These are phyloP conservation scores for Andrena dorsata DNA, from an alignment of 2,888 invertebrate species.

Conservation along the genomic window DNA sequence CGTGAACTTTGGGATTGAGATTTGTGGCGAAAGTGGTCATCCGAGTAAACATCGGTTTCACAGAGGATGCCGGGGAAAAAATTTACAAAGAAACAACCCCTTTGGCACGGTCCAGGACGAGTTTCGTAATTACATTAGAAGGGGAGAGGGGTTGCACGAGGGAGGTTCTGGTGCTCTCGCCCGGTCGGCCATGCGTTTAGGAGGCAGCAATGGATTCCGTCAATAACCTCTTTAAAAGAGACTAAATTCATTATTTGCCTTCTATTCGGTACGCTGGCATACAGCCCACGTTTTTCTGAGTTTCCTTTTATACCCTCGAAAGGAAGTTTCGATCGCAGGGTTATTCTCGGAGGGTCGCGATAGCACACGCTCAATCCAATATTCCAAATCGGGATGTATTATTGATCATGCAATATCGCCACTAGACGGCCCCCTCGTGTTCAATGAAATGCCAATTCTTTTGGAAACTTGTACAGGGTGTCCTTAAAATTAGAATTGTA, in stretches of 20 bases:
- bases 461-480: slow-evolving; percentile 3
- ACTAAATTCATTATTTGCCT: slow-evolving; percentile 73
- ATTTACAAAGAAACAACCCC: slow-evolving; percentile 55
- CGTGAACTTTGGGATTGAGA: slow-evolving; percentile 52
- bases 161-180: slow-evolving; percentile 55
- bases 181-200: slow-evolving; percentile 72
- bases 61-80: slow-evolving; percentile 36
- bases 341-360: slow-evolving; percentile 43
- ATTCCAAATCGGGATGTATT: slow-evolving; percentile 41
- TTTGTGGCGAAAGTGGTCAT: slow-evolving; percentile 58
- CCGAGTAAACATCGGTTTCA: slow-evolving; percentile 66
- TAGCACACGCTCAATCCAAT: slow-evolving; percentile 38
- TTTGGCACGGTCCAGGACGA: slow-evolving; percentile 65
- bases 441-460: slow-evolving; percentile 34
- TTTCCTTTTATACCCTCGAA: slow-evolving; percentile 51
- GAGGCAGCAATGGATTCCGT: slow-evolving; percentile 66
- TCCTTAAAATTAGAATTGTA: neutral
- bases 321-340: slow-evolving; percentile 61
- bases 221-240: slow-evolving; percentile 76
- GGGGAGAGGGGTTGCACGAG: slow-evolving; percentile 49
- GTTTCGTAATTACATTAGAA: slow-evolving; percentile 74
- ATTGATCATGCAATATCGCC: slow-evolving; percentile 52
- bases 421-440: slow-evolving; percentile 14
- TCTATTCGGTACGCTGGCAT: slow-evolving; percentile 57
- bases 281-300: slow-evolving; percentile 42